Conservation (phyloP, 2,888 invertebrate genomes). For the Ectemnius continuus region DNA sequence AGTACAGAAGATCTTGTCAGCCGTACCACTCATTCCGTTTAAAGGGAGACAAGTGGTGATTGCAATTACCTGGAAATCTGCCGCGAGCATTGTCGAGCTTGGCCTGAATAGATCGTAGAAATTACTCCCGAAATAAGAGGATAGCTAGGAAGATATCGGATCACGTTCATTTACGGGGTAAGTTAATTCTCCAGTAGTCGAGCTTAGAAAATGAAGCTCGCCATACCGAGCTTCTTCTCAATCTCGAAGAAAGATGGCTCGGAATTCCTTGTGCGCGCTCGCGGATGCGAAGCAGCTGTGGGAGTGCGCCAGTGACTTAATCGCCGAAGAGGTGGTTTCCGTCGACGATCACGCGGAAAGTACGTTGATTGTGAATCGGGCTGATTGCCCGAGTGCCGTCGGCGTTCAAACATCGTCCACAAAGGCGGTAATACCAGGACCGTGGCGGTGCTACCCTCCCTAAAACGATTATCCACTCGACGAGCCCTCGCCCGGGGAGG, state of each 20-base stretch:
- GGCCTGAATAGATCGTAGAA: no score
- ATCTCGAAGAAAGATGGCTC: not conserved
- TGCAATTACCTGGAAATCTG: no score
- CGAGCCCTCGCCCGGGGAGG: slow-evolving; percentile 67
- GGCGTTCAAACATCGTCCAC: slow-evolving; percentile 74
- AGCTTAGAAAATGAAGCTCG: no score
- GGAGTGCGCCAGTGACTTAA: slow-evolving; percentile 31
- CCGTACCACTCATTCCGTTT: no score
- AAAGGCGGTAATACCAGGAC: slow-evolving; percentile 73
- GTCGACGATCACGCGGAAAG: slow-evolving; percentile 60
- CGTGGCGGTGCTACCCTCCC: slow-evolving; percentile 66
- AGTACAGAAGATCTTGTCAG: no score
- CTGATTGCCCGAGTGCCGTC: slow-evolving; percentile 74
- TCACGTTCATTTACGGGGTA: no score
- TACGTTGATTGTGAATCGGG: slow-evolving; percentile 74
- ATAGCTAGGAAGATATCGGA: no score
- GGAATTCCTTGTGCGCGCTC: slow-evolving; percentile 15
- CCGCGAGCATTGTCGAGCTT: no score
- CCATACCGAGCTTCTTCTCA: no score
- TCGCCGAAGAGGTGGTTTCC: slow-evolving; percentile 48
- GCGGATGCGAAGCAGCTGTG: not conserved
- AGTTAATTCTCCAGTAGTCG: no score
- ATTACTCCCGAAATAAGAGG: no score
- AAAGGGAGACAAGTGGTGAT: no score
- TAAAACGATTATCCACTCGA: slow-evolving; percentile 76